Evolutionary conservation across 37 sponge, comb jelly and placozoan species (phyloP), one percentile per base, ranked within the genome.

Genomic region (Lycopodina hypogea): DNA sequence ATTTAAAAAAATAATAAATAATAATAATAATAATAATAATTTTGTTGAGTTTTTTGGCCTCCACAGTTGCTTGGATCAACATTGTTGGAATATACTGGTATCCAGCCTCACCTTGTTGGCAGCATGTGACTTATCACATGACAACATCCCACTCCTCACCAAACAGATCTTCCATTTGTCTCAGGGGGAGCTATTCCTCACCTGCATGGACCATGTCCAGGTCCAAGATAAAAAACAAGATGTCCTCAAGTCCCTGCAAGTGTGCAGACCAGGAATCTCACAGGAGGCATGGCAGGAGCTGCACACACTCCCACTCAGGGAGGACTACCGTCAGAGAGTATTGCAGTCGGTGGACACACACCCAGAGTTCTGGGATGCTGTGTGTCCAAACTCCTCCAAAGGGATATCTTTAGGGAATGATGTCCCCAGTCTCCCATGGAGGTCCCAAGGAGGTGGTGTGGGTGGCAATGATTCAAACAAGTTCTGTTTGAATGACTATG

Each of bases 91-190:
- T 21, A 32, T 57, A 34, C 45, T 84, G 38, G 69, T 42, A 11
- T 45, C n/a, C 22, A 28, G 41, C 68, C 42, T 84, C 50, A 38
- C 60, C 33, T 18, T 84, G 21, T 71, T 84, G 11, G 22, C 61
- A 64, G 58, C 53, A 40, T 35, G 60, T 55, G 56, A 30, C 77
- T 26, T 40, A 68, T 51, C 58, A 26, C 59, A 64, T 41, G 0
- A 22, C 60, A 33, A 48, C 60, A 33, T 57, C 30, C 40, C 59
- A 11, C 77, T 76, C 22, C 48, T 70, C 23, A 35, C 38, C 23
- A 60, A 76, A 23, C 84, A 84, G 77, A 51, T 84, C n/a, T 8
- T 48, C 50, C 76, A 76, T 48, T 70, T 84, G 30, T 40, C 56
- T 24, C 69, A 68, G 50, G 61, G 77, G 0, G 30, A 29, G n/a